Evolutionary conservation across 2,797 vertebrate species (phyloP).

Genomic region (Darevskia nairensis): DNA sequence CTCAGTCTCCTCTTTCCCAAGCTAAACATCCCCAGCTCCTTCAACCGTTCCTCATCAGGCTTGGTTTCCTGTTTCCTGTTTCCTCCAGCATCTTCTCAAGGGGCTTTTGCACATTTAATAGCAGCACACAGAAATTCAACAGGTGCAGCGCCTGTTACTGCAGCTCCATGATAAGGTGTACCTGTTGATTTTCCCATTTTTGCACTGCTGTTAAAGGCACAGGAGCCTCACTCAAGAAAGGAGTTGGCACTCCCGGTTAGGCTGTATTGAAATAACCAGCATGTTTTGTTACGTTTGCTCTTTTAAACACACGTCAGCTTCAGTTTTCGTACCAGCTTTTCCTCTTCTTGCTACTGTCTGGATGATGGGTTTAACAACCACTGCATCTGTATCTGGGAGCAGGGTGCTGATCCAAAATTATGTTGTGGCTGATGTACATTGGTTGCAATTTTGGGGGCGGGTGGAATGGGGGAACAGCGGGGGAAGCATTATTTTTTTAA

Average conservation of each 20-base stretch:
- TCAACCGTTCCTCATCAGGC: too few species aligned
- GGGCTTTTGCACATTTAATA: not conserved
- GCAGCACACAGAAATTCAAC: not conserved
- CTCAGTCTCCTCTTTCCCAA: too few species aligned
- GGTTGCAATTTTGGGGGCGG: constrained; percentile 75
- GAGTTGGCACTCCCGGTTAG: not conserved
- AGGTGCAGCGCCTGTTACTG: too few species aligned
- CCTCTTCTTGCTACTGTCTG: constrained; percentile 62
- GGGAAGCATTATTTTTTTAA: constrained; percentile 69
- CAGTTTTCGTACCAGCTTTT: constrained; percentile 73
- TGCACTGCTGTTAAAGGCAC: not conserved
- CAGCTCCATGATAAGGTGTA: not conserved
- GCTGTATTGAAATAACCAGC: constrained; percentile 59
- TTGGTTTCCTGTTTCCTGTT: not conserved
- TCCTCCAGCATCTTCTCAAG: not conserved
- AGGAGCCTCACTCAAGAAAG: not conserved
- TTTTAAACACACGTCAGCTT: constrained; percentile 75
- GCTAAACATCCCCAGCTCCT: too few species aligned
- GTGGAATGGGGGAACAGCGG: constrained; percentile 55
- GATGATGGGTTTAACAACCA: constrained; percentile 76
- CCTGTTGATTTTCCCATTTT: not conserved
- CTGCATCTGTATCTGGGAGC: constrained; percentile 69
- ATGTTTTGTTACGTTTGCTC: constrained; percentile 61
- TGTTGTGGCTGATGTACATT: constrained; percentile 82
- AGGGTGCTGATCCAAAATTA: constrained; percentile 79